phyloP scores from a whole-genome alignment of 53 echinoderm and acorn worm species.

The Zoroaster sp. region DNA sequence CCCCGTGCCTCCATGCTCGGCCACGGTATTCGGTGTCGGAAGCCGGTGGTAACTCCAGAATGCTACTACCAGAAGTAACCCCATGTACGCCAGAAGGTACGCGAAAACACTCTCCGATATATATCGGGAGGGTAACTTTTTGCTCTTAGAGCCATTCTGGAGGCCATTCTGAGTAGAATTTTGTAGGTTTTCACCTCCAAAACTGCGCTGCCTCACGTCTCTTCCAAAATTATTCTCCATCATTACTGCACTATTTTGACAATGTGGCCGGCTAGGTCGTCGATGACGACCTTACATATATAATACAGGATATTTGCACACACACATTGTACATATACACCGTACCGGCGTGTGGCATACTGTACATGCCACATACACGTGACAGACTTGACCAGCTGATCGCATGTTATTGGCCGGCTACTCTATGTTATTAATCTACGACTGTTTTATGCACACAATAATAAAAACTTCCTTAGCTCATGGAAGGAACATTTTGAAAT shows the following conservation, averaged over 20 bases:
- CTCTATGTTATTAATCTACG: neutral
- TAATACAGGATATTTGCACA: too few relatives aligned
- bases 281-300: neutral
- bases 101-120: slow-evolving; percentile 24
- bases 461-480: neutral
- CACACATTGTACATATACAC: too few relatives aligned
- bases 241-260: neutral
- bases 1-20: slow-evolving; percentile 24
- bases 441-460: neutral
- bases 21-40: slow-evolving; percentile 44
- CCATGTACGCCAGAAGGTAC: slow-evolving; percentile 26
- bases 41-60: slow-evolving; percentile 52
- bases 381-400: neutral
- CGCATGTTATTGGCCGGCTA: too few relatives aligned
- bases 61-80: neutral
- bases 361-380: neutral
- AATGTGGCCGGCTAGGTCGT: neutral
- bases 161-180: neutral
- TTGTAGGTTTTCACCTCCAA: slow-evolving; percentile 19
- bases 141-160: slow-evolving; percentile 12
- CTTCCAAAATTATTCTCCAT: slow-evolving; percentile 6
- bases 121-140: slow-evolving; percentile 28
- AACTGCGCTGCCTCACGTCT: slow-evolving; percentile 25
- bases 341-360: too few relatives aligned
- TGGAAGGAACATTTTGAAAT: too few relatives aligned